A percentile compares a stretch with the other conserved stretches of the same genome.
phyloP scores from a whole-genome alignment of 2,888 invertebrate genomes.

The Oscheius myriophilus region DNA sequence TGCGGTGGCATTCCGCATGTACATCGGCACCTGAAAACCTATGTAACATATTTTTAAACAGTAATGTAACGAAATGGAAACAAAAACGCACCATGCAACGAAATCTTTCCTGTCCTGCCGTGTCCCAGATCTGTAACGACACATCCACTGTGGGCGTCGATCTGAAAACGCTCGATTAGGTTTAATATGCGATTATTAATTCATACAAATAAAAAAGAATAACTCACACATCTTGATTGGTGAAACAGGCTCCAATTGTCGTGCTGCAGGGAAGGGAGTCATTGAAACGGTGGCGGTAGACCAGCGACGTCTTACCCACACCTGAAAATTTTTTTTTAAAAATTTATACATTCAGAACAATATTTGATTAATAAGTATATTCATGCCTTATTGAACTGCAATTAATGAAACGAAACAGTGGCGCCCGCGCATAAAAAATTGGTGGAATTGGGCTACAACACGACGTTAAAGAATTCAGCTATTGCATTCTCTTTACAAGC shows the following conservation, averaged over 20 bases:
- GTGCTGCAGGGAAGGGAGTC: conserved; percentile 49
- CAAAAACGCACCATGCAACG: conserved; percentile 61
- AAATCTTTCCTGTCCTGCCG: conserved; percentile 65
- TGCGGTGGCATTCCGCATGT: conserved; percentile 61
- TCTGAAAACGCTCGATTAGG: conserved; percentile 32
- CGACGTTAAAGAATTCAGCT: no score
- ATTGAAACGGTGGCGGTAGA: conserved; percentile 55
- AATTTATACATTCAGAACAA: no score
- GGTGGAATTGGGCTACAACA: no score
- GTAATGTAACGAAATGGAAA: background rate
- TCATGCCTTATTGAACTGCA: no score
- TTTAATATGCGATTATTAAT: background rate
- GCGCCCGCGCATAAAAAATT: no score
- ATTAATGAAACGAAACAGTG: no score
- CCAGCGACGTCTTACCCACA: conserved; percentile 56
- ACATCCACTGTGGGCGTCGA: conserved; percentile 37
- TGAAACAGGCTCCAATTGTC: conserved; percentile 63
- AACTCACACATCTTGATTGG: conserved; percentile 52
- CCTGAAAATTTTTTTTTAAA: conserved; percentile 32
- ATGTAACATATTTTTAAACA: conserved; percentile 21
- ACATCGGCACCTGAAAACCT: conserved; percentile 66
- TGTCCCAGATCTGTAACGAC: conserved; percentile 62
- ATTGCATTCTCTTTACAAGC: no score
- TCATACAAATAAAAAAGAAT: conserved; percentile 2
- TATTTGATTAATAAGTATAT: no score